Percentiles rank a stretch among this genome's conserved stretches.
Conservation (phyloP, 1,140 invertebrate genomes). For the Aphidius gifuensis region DNA sequence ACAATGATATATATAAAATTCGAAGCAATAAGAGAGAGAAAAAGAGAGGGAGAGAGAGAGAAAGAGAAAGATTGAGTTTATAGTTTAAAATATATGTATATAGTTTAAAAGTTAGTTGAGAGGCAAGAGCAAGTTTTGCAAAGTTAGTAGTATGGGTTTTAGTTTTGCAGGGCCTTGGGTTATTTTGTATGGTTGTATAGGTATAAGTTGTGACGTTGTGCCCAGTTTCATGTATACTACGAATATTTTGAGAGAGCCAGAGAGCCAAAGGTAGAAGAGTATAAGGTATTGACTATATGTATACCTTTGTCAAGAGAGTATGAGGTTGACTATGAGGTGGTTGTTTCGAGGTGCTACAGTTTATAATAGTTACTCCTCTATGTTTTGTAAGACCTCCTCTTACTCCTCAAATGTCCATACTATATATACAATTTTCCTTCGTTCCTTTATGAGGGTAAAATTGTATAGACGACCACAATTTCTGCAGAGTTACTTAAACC, state of each 20-base stretch:
- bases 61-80: slow-evolving; percentile 1
- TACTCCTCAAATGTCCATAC: slow-evolving; percentile 4
- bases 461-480: slow-evolving; percentile 46
- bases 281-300: slow-evolving; percentile 23
- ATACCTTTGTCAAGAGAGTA: slow-evolving; percentile 32
- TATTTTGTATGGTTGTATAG: slow-evolving; percentile 44
- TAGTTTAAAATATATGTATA: too few species aligned
- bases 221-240: background rate
- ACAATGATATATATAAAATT: background rate
- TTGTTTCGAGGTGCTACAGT: slow-evolving; percentile 57
- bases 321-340: slow-evolving; percentile 42
- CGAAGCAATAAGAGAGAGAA: background rate
- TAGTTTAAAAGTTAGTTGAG: too few species aligned
- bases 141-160: slow-evolving; percentile 36
- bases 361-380: slow-evolving; percentile 56
- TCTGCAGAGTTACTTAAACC: slow-evolving; percentile 56
- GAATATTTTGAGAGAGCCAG: slow-evolving; percentile 1
- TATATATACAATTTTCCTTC: slow-evolving; percentile 4
- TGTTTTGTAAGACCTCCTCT: slow-evolving; percentile 31
- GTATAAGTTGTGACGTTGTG: too few species aligned
- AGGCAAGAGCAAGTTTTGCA: background rate
- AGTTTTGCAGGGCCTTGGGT: slow-evolving; percentile 50
- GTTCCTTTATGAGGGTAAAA: slow-evolving; percentile 1
- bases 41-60: background rate
- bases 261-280: slow-evolving; percentile 12